Conservation (phyloP, 2,113 vertebrate species). For the Odocoileus virginianus region DNA sequence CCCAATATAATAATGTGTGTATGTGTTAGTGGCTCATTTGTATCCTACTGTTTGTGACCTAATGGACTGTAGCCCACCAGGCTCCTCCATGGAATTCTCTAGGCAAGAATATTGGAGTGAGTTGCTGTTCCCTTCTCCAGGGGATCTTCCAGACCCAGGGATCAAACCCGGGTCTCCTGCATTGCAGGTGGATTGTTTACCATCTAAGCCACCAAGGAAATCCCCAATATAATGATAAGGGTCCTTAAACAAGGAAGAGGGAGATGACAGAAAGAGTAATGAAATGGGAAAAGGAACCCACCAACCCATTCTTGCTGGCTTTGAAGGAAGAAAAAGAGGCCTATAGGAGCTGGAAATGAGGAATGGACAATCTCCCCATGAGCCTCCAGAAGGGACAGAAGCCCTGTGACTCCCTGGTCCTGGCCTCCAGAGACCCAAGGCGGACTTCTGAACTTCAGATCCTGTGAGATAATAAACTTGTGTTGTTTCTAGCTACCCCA, state of each 20-base stretch:
- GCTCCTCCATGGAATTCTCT: background rate
- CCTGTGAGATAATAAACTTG: background rate
- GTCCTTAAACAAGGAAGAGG: background rate
- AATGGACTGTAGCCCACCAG: background rate
- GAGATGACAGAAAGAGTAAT: background rate
- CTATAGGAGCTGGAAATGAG: background rate
- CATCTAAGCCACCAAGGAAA: background rate
- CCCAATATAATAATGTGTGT: rapidly evolving
- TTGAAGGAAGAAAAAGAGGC: background rate
- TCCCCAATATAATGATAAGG: background rate
- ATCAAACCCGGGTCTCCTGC: background rate
- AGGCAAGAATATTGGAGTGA: background rate
- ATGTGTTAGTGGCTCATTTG: background rate
- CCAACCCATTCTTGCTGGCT: rapidly evolving
- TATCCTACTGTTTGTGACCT: background rate
- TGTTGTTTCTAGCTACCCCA: background rate
- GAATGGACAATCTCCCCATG: background rate
- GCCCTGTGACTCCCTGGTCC: background rate
- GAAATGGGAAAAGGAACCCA: background rate
- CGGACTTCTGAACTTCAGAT: background rate
- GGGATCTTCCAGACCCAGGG: background rate
- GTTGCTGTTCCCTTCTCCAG: background rate
- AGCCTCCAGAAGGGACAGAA: background rate
- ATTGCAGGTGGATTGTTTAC: background rate
- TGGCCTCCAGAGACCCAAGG: background rate